These are phyloP conservation scores for Callimorpha dominula DNA, from an alignment of 2,888 invertebrate genomes.

Conservation along the genomic window DNA sequence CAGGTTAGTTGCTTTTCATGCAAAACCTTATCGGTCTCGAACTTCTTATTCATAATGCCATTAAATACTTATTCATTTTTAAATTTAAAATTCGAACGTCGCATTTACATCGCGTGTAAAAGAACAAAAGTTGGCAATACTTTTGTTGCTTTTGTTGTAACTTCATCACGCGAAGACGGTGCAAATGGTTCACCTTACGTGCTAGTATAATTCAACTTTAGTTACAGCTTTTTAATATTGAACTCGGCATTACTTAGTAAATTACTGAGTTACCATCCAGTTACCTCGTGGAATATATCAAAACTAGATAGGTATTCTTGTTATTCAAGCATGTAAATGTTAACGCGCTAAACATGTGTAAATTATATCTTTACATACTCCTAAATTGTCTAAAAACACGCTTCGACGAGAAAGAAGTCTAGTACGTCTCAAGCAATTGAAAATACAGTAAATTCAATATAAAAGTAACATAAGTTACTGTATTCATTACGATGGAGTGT, in stretches of 20 bases:
- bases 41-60: slow-evolving; percentile 6
- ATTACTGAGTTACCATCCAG: slow-evolving; percentile 43
- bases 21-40: slow-evolving; percentile 9
- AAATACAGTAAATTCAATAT: no score
- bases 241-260: slow-evolving; percentile 31
- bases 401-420: not conserved
- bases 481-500: no score
- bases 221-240: slow-evolving; percentile 42
- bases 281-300: slow-evolving; percentile 23
- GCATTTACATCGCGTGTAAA: slow-evolving; percentile 55
- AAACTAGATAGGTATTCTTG: not conserved
- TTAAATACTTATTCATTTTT: slow-evolving; percentile 8
- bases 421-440: not conserved
- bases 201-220: slow-evolving; percentile 36
- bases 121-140: slow-evolving; percentile 50
- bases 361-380: not conserved
- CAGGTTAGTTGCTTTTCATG: not conserved
- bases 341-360: not conserved
- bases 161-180: slow-evolving; percentile 67
- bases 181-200: slow-evolving; percentile 64
- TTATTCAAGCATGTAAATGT: not conserved
- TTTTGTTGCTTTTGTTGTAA: slow-evolving; percentile 65
- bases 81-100: slow-evolving; percentile 41
- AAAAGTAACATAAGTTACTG: no score
- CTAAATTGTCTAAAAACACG: not conserved